Evolutionary conservation across 2,888 invertebrate genomes (phyloP), one percentile per base, ranked within the genome.

Genomic region (Meghimatium bilineatum): DNA sequence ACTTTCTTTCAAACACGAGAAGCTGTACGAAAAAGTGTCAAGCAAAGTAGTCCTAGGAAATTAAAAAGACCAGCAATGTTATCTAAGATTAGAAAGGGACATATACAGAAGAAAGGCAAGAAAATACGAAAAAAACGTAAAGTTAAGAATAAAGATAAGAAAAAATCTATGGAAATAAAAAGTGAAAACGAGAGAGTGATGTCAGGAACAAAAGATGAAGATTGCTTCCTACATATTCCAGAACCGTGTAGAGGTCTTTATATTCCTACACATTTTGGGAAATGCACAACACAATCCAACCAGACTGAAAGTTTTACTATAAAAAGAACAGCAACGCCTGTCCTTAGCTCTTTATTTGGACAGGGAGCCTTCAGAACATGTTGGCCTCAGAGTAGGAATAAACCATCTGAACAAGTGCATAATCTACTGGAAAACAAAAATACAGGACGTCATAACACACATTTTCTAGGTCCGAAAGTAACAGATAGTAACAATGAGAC

Each of bases 371-470:
- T 82, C 20, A 66, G 49, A 38, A 75, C 75, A 0, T 82, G 76
- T 32, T 76, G 76, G 76, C 76, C 60, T 0, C 76, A 76, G 60
- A 32, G n/a, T 36, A 10, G 14, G 5, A 36, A 8, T 32, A 60
- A 63, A n/a, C 23, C 60, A 14, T 14, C 66, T 1, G 29, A 10
- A n/a, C n/a, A 10, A 1, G 10, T 38, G 20, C 38, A 38, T 17
- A 34, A 77, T n/a, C 1, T 38, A 1, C 17, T 17, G 26, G 60
- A n/a, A 10, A 20, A 60, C 23, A 36, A 26, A 6, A 80, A 80
- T 38, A 80, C 69, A n/a, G 80, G 80, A 12, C 71, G 80, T 20
- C 80, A 80, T 60, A 80, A 80, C 38, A 72, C 72, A 1, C 72
- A 80, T 23, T 80, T 72, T 49, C 56, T 80, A n/a, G 63, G 56